A percentile compares a stretch with the other conserved stretches of the same genome.
These are phyloP conservation scores for Acanthochromis polyacanthus DNA, from an alignment of 2,113 vertebrate genomes.

Conservation along the genomic window DNA sequence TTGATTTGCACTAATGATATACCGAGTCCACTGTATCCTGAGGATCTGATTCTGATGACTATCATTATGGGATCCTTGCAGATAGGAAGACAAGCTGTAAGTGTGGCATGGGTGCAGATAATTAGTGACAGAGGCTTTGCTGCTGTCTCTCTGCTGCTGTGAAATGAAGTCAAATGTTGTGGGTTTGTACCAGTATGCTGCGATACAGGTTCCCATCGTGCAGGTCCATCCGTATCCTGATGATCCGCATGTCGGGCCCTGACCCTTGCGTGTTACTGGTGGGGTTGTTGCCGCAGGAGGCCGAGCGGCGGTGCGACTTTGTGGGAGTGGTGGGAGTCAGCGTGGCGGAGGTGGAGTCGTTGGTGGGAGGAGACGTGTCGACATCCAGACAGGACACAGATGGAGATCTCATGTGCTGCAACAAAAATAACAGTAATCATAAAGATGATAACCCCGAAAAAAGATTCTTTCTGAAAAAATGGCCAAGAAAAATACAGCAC, in stretches of 20 bases:
- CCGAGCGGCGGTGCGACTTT: conserved; percentile 92
- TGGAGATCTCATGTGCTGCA: conserved; percentile 90
- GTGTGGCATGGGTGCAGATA: conserved; percentile 27
- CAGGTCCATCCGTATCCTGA: conserved; percentile 91
- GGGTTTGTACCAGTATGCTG: conserved; percentile 89
- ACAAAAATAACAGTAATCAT: conserved; percentile 6
- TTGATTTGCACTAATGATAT: conserved; percentile 56
- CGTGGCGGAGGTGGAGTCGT: conserved; percentile 72
- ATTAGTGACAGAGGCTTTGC: conserved; percentile 25
- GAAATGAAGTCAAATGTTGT: not conserved
- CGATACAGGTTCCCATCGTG: conserved; percentile 92
- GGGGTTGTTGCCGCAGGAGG: conserved; percentile 89
- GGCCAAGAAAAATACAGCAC: too few species aligned
- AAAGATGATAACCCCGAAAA: not conserved
- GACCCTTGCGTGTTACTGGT: conserved; percentile 58
- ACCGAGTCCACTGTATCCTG: conserved; percentile 17
- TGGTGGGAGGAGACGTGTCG: conserved; percentile 73
- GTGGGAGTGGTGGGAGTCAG: conserved; percentile 80
- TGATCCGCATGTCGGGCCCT: conserved; percentile 87
- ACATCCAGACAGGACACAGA: conserved; percentile 91
- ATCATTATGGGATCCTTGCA: conserved; percentile 55
- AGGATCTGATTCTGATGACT: conserved; percentile 54
- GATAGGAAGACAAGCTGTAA: conserved; percentile 34
- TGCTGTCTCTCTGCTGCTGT: not conserved
- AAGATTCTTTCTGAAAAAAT: not conserved